These are phyloP conservation scores for Cryptoprocta ferox DNA, from an alignment of 2,797 vertebrate species.

Conservation along the genomic window DNA sequence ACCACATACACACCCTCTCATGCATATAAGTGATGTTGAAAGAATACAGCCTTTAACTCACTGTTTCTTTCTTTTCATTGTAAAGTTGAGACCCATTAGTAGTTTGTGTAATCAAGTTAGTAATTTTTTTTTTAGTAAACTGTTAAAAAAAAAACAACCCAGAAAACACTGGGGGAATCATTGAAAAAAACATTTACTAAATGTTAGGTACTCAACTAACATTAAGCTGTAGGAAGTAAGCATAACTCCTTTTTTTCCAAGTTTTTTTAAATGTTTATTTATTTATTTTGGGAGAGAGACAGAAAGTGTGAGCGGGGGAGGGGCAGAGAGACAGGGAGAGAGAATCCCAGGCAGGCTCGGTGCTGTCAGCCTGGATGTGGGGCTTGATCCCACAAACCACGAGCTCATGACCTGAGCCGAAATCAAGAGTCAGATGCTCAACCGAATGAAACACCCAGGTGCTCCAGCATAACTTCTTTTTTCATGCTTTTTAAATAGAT, in stretches of 20 bases:
- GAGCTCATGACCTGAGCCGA: too few relatives aligned
- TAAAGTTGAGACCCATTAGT: not conserved
- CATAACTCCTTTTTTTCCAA: not conserved
- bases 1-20: not conserved
- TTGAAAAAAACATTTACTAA: not conserved
- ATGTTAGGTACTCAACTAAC: not conserved
- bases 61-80: not conserved
- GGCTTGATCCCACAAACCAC: too few relatives aligned
- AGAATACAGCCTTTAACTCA: not conserved
- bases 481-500: slow-evolving; percentile 6
- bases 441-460: too few relatives aligned
- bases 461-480: not conserved
- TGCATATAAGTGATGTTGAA: not conserved
- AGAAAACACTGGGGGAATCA: not conserved
- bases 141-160: not conserved
- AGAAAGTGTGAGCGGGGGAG: too few relatives aligned
- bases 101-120: not conserved
- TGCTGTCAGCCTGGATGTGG: too few relatives aligned
- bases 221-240: not conserved
- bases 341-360: too few relatives aligned
- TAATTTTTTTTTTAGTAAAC: not conserved
- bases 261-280: too few relatives aligned
- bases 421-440: too few relatives aligned
- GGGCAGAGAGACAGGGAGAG: too few relatives aligned
- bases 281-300: too few relatives aligned